Evolutionary conservation across 2,888 invertebrate species (phyloP).

Genomic region (Sminthurides aquaticus): DNA sequence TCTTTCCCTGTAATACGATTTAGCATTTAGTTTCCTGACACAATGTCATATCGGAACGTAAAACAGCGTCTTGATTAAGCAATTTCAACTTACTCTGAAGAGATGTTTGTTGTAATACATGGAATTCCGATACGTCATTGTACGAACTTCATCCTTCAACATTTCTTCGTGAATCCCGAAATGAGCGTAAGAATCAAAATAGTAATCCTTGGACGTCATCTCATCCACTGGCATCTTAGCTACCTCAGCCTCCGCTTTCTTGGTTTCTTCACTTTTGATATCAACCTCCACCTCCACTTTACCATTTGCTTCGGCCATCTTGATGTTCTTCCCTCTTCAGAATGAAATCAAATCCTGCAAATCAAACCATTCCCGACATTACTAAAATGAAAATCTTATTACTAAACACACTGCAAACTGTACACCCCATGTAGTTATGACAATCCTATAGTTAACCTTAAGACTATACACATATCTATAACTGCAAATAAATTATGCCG

Average conservation of each 20-base stretch:
- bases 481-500: too few species aligned
- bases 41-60: not conserved
- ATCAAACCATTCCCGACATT: too few species aligned
- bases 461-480: too few species aligned
- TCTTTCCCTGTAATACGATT: conserved; percentile 53
- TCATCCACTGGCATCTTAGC: conserved; percentile 67
- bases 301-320: not conserved
- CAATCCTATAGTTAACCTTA: too few species aligned
- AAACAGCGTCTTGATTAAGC: not conserved
- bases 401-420: too few species aligned
- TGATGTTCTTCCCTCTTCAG: not conserved
- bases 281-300: conserved; percentile 9
- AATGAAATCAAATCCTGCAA: not conserved
- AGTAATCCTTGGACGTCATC: conserved; percentile 99
- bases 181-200: conserved; percentile 99
- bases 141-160: conserved; percentile 98
- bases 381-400: too few species aligned
- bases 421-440: too few species aligned
- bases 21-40: too few species aligned
- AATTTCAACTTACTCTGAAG: conserved; percentile 65
- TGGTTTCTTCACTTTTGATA: too few species aligned
- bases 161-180: conserved; percentile 99
- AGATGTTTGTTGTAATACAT: conserved; percentile 99
- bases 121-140: conserved; percentile 94
- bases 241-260: conserved; percentile 45